Base-by-base conservation (phyloP, 2,113 vertebrate species). In the Microcebus ravelobensis region DNA sequence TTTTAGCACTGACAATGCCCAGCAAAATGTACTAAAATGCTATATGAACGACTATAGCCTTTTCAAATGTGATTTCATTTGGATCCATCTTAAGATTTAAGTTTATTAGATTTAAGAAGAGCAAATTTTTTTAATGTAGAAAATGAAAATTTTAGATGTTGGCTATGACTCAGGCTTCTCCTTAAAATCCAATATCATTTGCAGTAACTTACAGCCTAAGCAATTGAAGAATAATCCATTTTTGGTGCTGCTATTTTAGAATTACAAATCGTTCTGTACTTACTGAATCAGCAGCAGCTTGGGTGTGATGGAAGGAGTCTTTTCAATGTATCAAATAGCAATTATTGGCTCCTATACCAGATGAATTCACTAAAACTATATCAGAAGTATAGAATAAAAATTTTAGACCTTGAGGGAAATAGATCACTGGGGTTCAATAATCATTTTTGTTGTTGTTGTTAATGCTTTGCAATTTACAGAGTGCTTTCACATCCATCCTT, bases 331-430 rank as follows among this genome's bases (percentile, higher is more conserved):
- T 20, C 52, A 93, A 71, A 86, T 77, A 81, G 70, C 59, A 76
- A 48, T 96, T 95, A 42, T 29, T 86, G 80, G n/a, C 65, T 70
- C 77, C 80, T 73, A 81, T 39, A 67, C 45, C 89, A 82, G 48
- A 81, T 90, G 67, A 94, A 90, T 93, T 95, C 61, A 90, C 79
- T 93, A 87, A 95, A 91, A 91, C 76, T 85, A 55, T 85, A 76
- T 82, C 6, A 74, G 83, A 93, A 63, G 25, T 83, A 77, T 50
- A 85, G 23, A 67, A 67, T 96, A 55, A 85, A 93, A 73, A 80
- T 55, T 27, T 86, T 63, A 91, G 79, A 76, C 13, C 61, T 86
- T 94, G 11, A 90, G 45, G 39, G 34, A 94, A 86, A 92, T 80
- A 85, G 45, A 80, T 71, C 31, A 55, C 57, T n/a, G 76, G 65